Base-by-base conservation (phyloP, 2,888 invertebrate species). In the Pterostichus madidus region DNA sequence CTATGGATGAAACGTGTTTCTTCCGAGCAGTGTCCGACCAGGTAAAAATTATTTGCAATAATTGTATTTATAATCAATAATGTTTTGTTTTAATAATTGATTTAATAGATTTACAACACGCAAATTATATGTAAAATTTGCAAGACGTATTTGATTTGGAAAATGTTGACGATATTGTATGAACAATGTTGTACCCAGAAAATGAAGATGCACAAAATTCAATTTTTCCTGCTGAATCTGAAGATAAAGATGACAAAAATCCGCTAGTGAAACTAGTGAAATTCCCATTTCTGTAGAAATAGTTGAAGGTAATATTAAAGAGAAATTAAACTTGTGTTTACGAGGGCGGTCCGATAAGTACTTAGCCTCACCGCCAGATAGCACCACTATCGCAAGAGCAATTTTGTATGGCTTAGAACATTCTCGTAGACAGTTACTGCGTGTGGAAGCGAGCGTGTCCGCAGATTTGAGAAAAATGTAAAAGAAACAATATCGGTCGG, bases 21-120 rank as follows among this genome's bases (percentile, higher is more conserved):
- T 98, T 98, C 90, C 93, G 98, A 86, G 96, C 96, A 10, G 94
- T 97, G 78, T 95, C 97, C 46, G 98, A 98, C 90, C 97, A 97
- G 90, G 93, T 95, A 87, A 24, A 24, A 24, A 24, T 24, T 24
- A 24, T 24, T 24, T 24, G 24, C 24, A 24, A 24, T 24, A 24
- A 24, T 2, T 24, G 24, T 24, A 3, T 1, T 24, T 24, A n/a
- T n/a, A n/a, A n/a, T 24, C 24, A 24, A 24, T 3, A 24, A 24
- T 24, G 3, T 24, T 24, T 24, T 24, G 2, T 17, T 44, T 44
- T 24, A 61, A 80, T 56, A 11, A 10, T 35, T 8, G 44, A 44
- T 61, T 78, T 80, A 11, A 53, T 64, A 83, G 76, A 61, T 90
- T 86, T 93, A 91, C 86, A 92, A 92, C 80, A 92, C 92, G 31